These are phyloP conservation scores for Astur gentilis DNA, from an alignment of 2,113 vertebrate species.

Conservation along the genomic window DNA sequence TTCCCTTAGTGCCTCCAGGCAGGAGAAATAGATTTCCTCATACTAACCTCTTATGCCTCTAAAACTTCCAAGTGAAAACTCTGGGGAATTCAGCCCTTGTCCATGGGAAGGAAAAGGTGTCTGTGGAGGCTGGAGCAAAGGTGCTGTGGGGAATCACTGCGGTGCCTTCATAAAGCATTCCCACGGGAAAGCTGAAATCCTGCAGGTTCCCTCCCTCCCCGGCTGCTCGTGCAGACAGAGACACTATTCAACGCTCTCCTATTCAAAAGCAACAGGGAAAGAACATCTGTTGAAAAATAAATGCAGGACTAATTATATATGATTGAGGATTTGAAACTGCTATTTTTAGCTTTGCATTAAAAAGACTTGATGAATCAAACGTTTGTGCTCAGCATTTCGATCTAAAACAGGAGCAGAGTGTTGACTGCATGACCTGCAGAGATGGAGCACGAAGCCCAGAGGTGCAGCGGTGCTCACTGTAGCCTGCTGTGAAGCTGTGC, in stretches of 20 bases:
- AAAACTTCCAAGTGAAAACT: neutral
- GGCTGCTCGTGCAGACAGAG: neutral
- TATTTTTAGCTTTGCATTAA: neutral
- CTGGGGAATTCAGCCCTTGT: neutral
- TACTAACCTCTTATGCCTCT: neutral
- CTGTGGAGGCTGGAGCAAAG: neutral
- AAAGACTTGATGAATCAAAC: neutral
- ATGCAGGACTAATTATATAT: constrained; percentile 1
- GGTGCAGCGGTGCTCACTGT: neutral
- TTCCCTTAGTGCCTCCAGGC: constrained; percentile 7
- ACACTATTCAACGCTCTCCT: neutral
- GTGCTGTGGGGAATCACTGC: neutral
- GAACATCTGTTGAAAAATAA: constrained; percentile 50
- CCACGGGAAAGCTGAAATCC: neutral
- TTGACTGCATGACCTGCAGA: neutral
- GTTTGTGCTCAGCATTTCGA: neutral
- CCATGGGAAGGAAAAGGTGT: neutral
- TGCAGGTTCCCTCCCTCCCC: neutral
- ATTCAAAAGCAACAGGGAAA: neutral
- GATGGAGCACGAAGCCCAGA: neutral
- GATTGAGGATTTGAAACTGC: neutral
- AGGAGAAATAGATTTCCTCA: constrained; percentile 12
- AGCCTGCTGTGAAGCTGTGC: neutral
- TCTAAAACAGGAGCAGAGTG: neutral
- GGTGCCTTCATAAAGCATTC: neutral